Base-by-base conservation (phyloP, 2,113 vertebrate genomes). In the Carassius gibelio region DNA sequence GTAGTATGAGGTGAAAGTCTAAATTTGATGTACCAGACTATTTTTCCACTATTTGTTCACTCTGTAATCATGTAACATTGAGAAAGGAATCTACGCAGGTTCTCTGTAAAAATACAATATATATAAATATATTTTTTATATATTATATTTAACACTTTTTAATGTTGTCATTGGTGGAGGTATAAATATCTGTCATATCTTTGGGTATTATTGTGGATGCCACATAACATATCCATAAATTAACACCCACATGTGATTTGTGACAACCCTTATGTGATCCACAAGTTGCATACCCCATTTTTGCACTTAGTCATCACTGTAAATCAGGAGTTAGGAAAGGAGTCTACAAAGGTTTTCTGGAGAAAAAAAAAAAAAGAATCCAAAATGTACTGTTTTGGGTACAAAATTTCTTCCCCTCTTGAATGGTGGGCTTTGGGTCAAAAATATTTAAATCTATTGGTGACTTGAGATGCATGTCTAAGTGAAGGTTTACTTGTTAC, bases 401-500 rank as follows among this genome's bases (percentile, higher is more conserved):
- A 3, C n/a, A 23, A 15, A 75, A 50, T 71, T 26, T 26, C 23
- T 45, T 80, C 30, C n/a, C 75, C 30, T 78, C 10, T 48, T 81
- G 15, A 81, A 45, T 9, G 14, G 23, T 45, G 8, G 48, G 1
- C 57, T 68, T 36, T 17, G 19, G 76, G 52, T 26, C 23, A 85
- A 48, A 48, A 30, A 59, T 72, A 80, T 81, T 61, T 80, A 52
- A 57, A 21, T 84, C 61, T 72, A 42, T 71, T 50, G 86, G 75
- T 83, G 5, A 69, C 21, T 85, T 89, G 85, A 84, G 23, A 48
- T 75, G 69, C 11, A 11, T n/a, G 42, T 82, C 81, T 48, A 42
- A 45, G 36, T 13, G 52, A 68, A 94, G 94, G 92, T 96, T 95
- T 96, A 96, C 97, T 97, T 95, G 95, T 95, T 89, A 77, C 93